Conservation (phyloP, 1,140 invertebrate genomes). For the Meloidogyne chitwoodi region DNA sequence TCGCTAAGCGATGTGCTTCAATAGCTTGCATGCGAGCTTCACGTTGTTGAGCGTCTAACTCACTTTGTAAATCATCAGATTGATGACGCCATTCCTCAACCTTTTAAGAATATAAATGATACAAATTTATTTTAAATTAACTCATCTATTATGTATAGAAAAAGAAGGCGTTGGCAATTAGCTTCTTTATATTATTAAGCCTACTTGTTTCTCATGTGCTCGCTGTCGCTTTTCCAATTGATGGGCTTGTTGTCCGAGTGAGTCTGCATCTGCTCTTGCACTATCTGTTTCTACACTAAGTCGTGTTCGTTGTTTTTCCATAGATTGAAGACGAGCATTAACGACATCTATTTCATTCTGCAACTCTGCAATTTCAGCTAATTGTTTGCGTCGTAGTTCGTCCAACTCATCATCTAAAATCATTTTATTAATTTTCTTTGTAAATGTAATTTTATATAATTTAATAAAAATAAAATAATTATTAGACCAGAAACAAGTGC, state of each 20-base stretch:
- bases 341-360: slow-evolving; percentile 95
- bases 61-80: slow-evolving; percentile 90
- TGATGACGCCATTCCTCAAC: slow-evolving; percentile 99
- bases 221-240: slow-evolving; percentile 98
- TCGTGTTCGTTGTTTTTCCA: slow-evolving; percentile 95
- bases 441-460: slow-evolving; percentile 65
- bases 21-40: slow-evolving; percentile 98
- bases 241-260: slow-evolving; percentile 40
- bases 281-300: slow-evolving; percentile 95
- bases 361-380: slow-evolving; percentile 93
- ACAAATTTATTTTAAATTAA: no score
- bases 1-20: slow-evolving; percentile 95
- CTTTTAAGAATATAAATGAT: slow-evolving; percentile 61
- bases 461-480: slow-evolving; percentile 62
- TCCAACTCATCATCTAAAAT: slow-evolving; percentile 90
- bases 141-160: no score
- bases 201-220: slow-evolving; percentile 86
- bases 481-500: slow-evolving; percentile 62
- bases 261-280: slow-evolving; percentile 76
- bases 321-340: slow-evolving; percentile 87
- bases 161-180: background rate
- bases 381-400: slow-evolving; percentile 91
- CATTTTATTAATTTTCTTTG: slow-evolving; percentile 62
- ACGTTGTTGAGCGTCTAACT: slow-evolving; percentile 95
- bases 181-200: background rate